A percentile compares a stretch with the other conserved stretches of the same genome.
Conservation (phyloP, 2,797 vertebrate genomes). For the Characodon lateralis region DNA sequence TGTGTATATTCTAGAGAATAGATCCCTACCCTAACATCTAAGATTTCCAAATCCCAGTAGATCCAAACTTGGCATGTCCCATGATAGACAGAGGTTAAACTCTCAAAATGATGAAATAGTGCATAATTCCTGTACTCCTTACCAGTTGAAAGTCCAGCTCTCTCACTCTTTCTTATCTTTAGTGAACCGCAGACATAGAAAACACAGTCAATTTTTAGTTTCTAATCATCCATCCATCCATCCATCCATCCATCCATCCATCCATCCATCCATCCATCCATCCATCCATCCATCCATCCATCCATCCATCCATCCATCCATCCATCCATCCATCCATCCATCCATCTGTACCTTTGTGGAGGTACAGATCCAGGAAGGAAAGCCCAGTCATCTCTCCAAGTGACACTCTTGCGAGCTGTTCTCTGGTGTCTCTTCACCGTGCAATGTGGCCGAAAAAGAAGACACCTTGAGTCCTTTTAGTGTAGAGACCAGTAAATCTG, state of each 20-base stretch:
- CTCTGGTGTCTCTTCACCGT: background rate
- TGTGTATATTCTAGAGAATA: background rate
- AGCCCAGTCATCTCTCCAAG: background rate
- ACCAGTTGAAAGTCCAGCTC: too few relatives aligned
- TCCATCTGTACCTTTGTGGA: background rate
- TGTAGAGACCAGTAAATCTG: background rate
- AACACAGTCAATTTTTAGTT: background rate
- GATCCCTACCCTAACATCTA: background rate
- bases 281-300: background rate
- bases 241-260: background rate
- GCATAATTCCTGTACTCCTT: background rate
- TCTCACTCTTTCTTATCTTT: background rate
- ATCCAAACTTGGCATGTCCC: background rate
- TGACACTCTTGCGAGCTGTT: background rate
- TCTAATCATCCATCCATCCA: background rate
- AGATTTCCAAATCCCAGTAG: background rate
- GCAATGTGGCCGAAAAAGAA: too few relatives aligned
- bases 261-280: background rate
- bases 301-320: background rate
- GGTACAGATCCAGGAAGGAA: background rate
- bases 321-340: too few relatives aligned
- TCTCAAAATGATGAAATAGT: background rate
- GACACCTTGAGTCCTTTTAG: background rate
- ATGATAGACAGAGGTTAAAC: background rate
- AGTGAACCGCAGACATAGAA: background rate